These are phyloP conservation scores for Sitobion miscanthi DNA, from an alignment of 1,140 invertebrate species.

Conservation along the genomic window DNA sequence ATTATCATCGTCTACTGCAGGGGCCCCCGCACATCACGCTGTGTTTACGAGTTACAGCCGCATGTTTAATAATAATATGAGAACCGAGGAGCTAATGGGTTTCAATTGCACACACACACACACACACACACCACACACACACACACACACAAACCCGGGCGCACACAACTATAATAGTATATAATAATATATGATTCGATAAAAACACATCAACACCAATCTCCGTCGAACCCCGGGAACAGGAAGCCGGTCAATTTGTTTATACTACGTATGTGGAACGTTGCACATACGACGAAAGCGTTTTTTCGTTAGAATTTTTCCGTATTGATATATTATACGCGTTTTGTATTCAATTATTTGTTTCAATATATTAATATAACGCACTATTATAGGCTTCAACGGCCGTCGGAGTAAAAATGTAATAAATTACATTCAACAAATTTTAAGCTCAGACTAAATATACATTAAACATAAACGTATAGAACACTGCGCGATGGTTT, in stretches of 20 bases:
- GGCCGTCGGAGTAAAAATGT: too few species aligned
- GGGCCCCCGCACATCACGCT: conserved; percentile 29
- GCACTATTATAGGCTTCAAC: too few species aligned
- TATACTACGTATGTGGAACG: neutral
- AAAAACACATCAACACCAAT: conserved; percentile 33
- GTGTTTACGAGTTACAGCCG: conserved; percentile 3
- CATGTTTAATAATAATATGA: conserved; percentile 23
- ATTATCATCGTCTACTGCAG: neutral
- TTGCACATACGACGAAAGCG: neutral
- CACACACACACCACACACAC: too few species aligned
- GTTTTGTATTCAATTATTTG: too few species aligned
- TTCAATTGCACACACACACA: conserved; percentile 24
- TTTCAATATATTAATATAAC: too few species aligned
- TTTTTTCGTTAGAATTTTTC: neutral
- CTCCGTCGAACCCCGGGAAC: neutral
- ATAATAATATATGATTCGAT: conserved; percentile 7
- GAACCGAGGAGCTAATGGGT: conserved; percentile 24
- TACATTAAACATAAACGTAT: too few species aligned
- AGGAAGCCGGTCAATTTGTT: conserved; percentile 55
- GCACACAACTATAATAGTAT: neutral
- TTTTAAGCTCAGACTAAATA: too few species aligned
- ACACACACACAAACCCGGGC: neutral
- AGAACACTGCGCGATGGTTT: too few species aligned
- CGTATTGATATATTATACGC: neutral
- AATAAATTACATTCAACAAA: too few species aligned